Base-by-base conservation (phyloP, 2,888 invertebrate species). In the Helleia helle region DNA sequence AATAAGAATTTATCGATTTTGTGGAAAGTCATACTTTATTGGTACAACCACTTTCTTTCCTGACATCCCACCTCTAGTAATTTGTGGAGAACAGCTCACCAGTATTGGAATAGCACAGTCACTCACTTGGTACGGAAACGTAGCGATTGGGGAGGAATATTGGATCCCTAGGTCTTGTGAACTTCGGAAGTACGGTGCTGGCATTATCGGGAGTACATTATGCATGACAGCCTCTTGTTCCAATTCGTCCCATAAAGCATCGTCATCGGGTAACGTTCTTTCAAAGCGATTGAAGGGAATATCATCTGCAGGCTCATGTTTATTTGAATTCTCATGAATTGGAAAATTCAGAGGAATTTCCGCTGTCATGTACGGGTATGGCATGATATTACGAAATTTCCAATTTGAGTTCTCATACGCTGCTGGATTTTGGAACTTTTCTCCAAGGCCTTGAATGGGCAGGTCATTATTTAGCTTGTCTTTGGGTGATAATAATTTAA, bases 141-240 rank as follows among this genome's bases (percentile, higher is more conserved):
- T 8, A 6, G 38, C 18, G 24, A 44, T 18, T 1, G 36, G 7
- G 38, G 29, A 18, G 22, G 6, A 26, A n/a, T n/a, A n/a, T n/a
- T n/a, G n/a, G n/a, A n/a, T n/a, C n/a, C n/a, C n/a, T 24, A 42
- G 18, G 52, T 42, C 6, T 54, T 53, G 34, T 11, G 34, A 9
- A 22, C 34, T 34, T 12, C 71, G 63, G 5, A 58, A 46, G 43
- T 59, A 67, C 2, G 72, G 69, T 1, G 66, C 54, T 4, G 67
- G 53, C 77, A 83, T 81, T 2, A 71, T 76, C 3, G 83, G 83
- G 36, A 83, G 44, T 27, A 79, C 61, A 42, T 81, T 83, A 13
- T 67, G 67, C 52, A 83, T 61, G 22, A 70, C 66, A 1, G 72
- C 63, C 13, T 73, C 71, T 41, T 74, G 65, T 5, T 55, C 44